Evolutionary conservation across 1,140 invertebrate genomes (phyloP), one percentile per base, ranked within the genome.

Genomic region (Pachypsylla venusta): DNA sequence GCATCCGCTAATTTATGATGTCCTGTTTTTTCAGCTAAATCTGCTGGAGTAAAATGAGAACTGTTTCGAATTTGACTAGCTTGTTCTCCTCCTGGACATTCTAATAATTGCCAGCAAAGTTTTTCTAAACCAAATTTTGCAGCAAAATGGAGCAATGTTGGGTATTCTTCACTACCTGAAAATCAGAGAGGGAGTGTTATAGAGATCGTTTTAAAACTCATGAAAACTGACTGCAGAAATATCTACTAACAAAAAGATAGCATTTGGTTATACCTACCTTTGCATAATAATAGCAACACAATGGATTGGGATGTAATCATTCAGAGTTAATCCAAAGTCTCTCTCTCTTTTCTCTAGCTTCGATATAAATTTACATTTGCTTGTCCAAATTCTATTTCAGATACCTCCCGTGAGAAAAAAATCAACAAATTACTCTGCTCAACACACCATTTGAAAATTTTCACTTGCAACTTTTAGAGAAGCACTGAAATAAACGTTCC

Each of bases 61-160:
- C 76, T 72, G 67, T 92, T 93, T 42, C 79, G 76, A 5, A 89
- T 73, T n/a, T 85, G 82, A 62, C 83, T 84, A 0, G 88, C 88
- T 0, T 80, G 73, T 58, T 84, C 82, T 4, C 86, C 85, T 1
- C 87, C 87, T 0, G 88, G 87, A 69, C 85, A 88, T 62, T 93
- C 87, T 61, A 93, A 70, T 25, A 94, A 70, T 66, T 84, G 82
- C 76, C 85, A 84, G 28, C 84, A 82, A 5, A 93, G 74, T 61
- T 86, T 82, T 68, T 89, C 85, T 54, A 93, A 72, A 0, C 89
- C 89, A 69, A 87, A 90, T 56, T 82, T 79, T 1, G 88, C 87
- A 0, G 89, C 84, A 70, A 92, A 93, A 68, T 94, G 90, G 5
- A 94, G 73, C 22, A 93, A 69, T 0, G 89, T 93, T 1, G 90